Evolutionary conservation across 2,113 vertebrate species (phyloP).

Genomic region (Podarcis muralis): DNA sequence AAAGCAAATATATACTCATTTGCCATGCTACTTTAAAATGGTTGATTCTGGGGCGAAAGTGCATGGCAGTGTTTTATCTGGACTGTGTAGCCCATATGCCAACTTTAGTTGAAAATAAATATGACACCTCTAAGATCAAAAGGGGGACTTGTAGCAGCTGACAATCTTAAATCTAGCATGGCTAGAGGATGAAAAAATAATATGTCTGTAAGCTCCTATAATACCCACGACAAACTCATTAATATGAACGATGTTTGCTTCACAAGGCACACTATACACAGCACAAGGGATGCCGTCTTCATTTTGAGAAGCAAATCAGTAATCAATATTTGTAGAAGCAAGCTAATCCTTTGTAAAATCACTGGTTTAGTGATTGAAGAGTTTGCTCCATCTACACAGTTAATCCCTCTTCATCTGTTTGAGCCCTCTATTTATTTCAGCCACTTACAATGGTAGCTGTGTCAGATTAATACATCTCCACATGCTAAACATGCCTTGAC

Average conservation of each 20-base stretch:
- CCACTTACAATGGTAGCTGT: slow-evolving; percentile 68
- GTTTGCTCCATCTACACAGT: slow-evolving; percentile 84
- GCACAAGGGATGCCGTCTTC: slow-evolving; percentile 74
- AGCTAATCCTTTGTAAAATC: slow-evolving; percentile 86
- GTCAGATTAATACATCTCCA: slow-evolving; percentile 79
- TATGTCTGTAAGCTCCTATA: slow-evolving; percentile 79
- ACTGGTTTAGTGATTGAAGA: slow-evolving; percentile 82
- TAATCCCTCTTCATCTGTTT: slow-evolving; percentile 87
- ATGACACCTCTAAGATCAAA: slow-evolving; percentile 64
- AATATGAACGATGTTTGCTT: slow-evolving; percentile 80
- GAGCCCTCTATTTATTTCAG: slow-evolving; percentile 81
- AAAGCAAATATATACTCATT: not conserved
- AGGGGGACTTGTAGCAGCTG: slow-evolving; percentile 68
- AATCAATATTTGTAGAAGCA: slow-evolving; percentile 87
- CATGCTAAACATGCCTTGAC: slow-evolving; percentile 78
- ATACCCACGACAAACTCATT: slow-evolving; percentile 77
- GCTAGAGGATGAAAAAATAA: slow-evolving; percentile 59
- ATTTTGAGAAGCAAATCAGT: slow-evolving; percentile 81
- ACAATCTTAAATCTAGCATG: slow-evolving; percentile 68
- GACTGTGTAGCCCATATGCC: slow-evolving; percentile 45
- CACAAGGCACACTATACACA: slow-evolving; percentile 63
- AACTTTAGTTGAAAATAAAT: slow-evolving; percentile 47
- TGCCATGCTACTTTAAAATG: slow-evolving; percentile 38
- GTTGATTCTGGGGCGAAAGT: slow-evolving; percentile 29
- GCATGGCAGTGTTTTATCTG: slow-evolving; percentile 42